These are phyloP conservation scores for Ferrisia virgata DNA, from an alignment of 2,888 invertebrate species.

Conservation along the genomic window DNA sequence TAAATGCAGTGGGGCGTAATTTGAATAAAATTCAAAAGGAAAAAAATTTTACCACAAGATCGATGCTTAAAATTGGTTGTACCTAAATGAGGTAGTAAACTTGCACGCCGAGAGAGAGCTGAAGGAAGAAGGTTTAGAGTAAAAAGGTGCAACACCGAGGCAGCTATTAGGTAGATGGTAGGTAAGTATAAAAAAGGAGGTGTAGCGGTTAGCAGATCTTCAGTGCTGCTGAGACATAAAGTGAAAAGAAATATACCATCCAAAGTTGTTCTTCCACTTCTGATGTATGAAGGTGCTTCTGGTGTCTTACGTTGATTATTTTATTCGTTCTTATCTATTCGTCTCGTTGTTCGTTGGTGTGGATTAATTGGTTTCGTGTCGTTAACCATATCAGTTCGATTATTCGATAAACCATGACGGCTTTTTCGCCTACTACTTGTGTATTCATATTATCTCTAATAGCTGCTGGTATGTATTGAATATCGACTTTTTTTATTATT, in stretches of 20 bases:
- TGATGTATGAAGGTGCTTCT: constrained; percentile 43
- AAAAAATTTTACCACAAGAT: not conserved
- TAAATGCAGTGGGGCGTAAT: not conserved
- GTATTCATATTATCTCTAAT: constrained; percentile 34
- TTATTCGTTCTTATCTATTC: constrained; percentile 40
- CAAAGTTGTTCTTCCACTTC: constrained; percentile 45
- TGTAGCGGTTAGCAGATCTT: constrained; percentile 42
- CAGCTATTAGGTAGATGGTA: constrained; percentile 23
- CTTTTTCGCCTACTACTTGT: constrained; percentile 36
- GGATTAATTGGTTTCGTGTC: constrained; percentile 43
- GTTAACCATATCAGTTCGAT: constrained; percentile 43
- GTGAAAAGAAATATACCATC: constrained; percentile 39
- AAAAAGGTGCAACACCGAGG: constrained; percentile 33
- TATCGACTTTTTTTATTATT: constrained; percentile 2
- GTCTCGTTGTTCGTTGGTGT: constrained; percentile 38
- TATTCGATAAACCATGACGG: constrained; percentile 39
- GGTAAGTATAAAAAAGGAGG: constrained; percentile 44
- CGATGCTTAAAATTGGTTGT: not conserved
- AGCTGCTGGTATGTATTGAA: constrained; percentile 42
- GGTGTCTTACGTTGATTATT: constrained; percentile 41
- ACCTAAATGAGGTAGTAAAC: not conserved
- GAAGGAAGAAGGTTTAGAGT: constrained; percentile 27
- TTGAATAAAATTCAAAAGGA: not conserved
- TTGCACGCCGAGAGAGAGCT: constrained; percentile 27
- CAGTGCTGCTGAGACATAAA: constrained; percentile 36